Evolutionary conservation across 1,140 invertebrate species (phyloP).

Genomic region (Aphelenchoides besseyi): DNA sequence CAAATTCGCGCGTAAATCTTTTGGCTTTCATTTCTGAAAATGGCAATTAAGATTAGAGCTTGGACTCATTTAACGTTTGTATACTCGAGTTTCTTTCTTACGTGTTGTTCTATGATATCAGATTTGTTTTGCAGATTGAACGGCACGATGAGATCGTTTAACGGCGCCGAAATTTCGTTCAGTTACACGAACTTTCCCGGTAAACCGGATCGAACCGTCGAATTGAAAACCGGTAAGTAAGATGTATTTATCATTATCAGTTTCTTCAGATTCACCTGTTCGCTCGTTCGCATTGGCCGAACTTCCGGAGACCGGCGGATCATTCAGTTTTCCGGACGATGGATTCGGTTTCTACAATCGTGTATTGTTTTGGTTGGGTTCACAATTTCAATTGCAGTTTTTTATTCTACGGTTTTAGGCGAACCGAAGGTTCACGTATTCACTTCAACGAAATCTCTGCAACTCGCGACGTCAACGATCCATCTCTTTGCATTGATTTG

Average conservation of each 20-base stretch:
- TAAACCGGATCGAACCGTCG: neutral
- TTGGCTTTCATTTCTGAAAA: too few relatives aligned
- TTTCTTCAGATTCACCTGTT: slow-evolving; percentile 18
- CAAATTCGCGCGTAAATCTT: too few relatives aligned
- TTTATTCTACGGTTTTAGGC: slow-evolving; percentile 13
- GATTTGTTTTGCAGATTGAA: neutral
- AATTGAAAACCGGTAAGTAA: slow-evolving; percentile 17
- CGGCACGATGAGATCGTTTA: slow-evolving; percentile 1
- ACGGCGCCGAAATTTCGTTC: neutral
- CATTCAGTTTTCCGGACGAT: slow-evolving; percentile 14
- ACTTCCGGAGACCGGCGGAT: slow-evolving; percentile 16
- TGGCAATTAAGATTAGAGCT: too few relatives aligned
- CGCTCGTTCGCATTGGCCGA: slow-evolving; percentile 8
- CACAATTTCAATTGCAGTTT: neutral
- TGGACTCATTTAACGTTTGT: too few relatives aligned
- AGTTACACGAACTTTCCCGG: slow-evolving; percentile 9
- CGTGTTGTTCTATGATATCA: too few relatives aligned
- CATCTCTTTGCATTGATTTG: slow-evolving; percentile 16
- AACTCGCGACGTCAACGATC: neutral
- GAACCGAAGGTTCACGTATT: slow-evolving; percentile 20
- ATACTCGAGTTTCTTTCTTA: too few relatives aligned
- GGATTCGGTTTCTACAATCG: slow-evolving; percentile 19
- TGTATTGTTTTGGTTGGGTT: slow-evolving; percentile 5
- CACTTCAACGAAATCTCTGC: slow-evolving; percentile 15
- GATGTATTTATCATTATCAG: neutral